These are phyloP conservation scores for Chelonia mydas DNA, from an alignment of 2,797 vertebrate species.

Conservation along the genomic window DNA sequence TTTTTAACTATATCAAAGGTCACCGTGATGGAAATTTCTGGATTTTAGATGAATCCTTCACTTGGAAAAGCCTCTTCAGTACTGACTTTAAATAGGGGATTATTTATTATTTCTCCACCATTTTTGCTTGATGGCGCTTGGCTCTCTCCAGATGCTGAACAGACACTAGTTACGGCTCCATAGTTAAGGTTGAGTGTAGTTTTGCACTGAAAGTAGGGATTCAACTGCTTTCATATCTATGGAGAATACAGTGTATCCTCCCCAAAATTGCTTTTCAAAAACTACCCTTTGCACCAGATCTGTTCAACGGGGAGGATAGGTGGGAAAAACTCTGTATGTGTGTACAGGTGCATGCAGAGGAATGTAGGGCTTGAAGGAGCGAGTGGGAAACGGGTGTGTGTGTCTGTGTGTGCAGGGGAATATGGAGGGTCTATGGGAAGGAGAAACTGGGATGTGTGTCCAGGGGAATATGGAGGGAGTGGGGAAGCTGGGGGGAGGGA, in stretches of 20 bases:
- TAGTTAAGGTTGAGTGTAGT: background rate
- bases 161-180: background rate
- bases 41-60: background rate
- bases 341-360: background rate
- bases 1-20: background rate
- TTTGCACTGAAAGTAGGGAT: background rate
- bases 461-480: no score
- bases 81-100: background rate
- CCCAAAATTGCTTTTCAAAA: background rate
- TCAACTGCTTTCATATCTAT: accelerated
- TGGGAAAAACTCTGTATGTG: background rate
- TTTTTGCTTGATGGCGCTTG: background rate
- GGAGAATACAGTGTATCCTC: background rate
- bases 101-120: accelerated
- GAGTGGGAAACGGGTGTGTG: no score
- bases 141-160: background rate
- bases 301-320: background rate
- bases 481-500: no score
- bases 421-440: no score
- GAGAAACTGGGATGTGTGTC: no score
- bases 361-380: accelerated
- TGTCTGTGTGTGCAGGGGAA: no score
- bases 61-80: background rate
- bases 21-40: background rate
- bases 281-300: background rate